These are phyloP conservation scores for Tyrophagus putrescentiae DNA, from an alignment of 1,140 invertebrate genomes.

Conservation along the genomic window DNA sequence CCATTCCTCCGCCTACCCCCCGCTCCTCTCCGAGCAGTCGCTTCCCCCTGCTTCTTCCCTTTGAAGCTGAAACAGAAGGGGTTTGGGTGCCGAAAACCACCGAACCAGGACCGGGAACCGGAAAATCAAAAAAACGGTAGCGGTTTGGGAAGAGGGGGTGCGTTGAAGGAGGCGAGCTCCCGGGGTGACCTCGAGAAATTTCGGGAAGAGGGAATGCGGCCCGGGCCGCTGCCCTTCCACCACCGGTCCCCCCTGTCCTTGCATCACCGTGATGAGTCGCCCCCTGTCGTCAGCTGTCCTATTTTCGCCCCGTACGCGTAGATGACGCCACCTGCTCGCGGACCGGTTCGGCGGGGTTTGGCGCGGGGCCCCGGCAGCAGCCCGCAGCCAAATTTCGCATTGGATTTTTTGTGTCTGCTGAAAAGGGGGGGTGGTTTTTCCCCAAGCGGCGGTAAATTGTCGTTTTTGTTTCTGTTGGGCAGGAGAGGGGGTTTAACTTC, in stretches of 20 bases:
- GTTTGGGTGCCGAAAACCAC: too few relatives aligned
- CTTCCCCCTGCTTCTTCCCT: too few relatives aligned
- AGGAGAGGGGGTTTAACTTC: too few relatives aligned
- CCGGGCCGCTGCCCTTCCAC: constrained; percentile 87
- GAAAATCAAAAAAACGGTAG: too few relatives aligned
- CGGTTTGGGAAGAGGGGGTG: neutral
- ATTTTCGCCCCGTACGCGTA: constrained; percentile 71
- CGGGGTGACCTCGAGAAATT: constrained; percentile 64
- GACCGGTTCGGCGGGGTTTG: constrained; percentile 39
- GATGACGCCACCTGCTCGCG: constrained; percentile 63
- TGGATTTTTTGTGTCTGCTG: too few relatives aligned
- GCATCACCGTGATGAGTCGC: constrained; percentile 70
- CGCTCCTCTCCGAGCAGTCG: too few relatives aligned
- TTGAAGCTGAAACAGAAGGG: too few relatives aligned
- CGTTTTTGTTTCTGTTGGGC: too few relatives aligned
- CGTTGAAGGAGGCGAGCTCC: neutral
- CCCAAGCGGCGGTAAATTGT: too few relatives aligned
- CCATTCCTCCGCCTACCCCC: too few relatives aligned
- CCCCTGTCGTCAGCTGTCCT: constrained; percentile 68
- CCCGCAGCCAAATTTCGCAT: too few relatives aligned
- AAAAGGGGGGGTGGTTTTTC: too few relatives aligned
- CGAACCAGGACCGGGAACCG: neutral
- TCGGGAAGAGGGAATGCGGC: constrained; percentile 80
- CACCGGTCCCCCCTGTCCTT: constrained; percentile 82
- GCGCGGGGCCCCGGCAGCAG: constrained; percentile 29